Percentiles rank a stretch among this genome's conserved stretches.
Evolutionary conservation across 2,888 invertebrate genomes (phyloP).

Genomic region (Eilema depressum): DNA sequence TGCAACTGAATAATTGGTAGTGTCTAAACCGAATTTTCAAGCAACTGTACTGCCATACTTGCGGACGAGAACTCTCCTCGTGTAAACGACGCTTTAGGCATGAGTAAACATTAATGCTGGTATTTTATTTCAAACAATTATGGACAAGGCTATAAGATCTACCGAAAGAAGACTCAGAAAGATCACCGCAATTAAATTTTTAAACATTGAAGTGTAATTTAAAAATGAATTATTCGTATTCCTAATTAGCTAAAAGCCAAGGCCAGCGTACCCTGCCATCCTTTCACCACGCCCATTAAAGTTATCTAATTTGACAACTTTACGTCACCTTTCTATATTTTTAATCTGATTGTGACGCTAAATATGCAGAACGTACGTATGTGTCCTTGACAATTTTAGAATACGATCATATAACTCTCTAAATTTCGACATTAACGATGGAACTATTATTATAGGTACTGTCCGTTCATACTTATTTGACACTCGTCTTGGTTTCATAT

Average conservation of each 20-base stretch:
- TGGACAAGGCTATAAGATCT: neutral
- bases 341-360: slow-evolving; percentile 9
- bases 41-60: too few relatives aligned
- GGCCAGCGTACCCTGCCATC: neutral
- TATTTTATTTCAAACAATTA: neutral
- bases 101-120: neutral
- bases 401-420: slow-evolving; percentile 30
- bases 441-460: slow-evolving; percentile 15
- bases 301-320: slow-evolving; percentile 15
- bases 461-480: neutral
- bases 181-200: neutral
- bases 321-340: slow-evolving; percentile 29
- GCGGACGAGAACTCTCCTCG: too few relatives aligned
- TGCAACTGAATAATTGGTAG: too few relatives aligned
- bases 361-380: slow-evolving; percentile 18
- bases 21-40: too few relatives aligned
- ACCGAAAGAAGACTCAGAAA: neutral
- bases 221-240: neutral
- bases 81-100: too few relatives aligned
- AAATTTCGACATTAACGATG: slow-evolving; percentile 30
- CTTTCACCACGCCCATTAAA: neutral
- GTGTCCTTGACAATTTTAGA: slow-evolving; percentile 36
- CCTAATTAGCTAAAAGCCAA: neutral
- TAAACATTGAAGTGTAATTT: neutral
- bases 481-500: neutral